Conservation (phyloP, 2,797 vertebrate genomes). For the Florisuga fusca region DNA sequence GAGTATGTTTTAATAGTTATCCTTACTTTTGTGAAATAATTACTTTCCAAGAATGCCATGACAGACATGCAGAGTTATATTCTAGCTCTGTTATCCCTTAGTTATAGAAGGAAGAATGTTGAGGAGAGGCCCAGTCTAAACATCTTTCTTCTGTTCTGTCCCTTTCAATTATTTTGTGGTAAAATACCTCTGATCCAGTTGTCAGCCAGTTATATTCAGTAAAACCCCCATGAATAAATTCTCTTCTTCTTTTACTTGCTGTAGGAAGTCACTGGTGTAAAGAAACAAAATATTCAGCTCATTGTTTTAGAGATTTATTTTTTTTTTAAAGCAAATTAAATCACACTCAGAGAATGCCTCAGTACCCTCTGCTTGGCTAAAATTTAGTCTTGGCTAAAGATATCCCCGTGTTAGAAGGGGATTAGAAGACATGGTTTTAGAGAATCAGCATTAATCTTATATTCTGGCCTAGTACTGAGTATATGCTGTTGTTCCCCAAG, state of each 20-base stretch:
- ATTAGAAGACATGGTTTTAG: slow-evolving; percentile 51
- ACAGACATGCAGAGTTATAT: background rate
- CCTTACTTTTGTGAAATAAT: background rate
- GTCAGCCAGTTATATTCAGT: slow-evolving; percentile 34
- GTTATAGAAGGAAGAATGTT: background rate
- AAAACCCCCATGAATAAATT: slow-evolving; percentile 33
- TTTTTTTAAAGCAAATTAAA: slow-evolving; percentile 36
- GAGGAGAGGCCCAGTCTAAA: background rate
- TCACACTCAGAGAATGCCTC: background rate
- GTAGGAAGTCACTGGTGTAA: slow-evolving; percentile 1
- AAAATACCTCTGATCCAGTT: slow-evolving; percentile 24
- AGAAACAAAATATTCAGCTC: slow-evolving; percentile 28
- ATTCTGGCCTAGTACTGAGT: background rate
- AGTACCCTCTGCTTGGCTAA: background rate
- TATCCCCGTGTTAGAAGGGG: slow-evolving; percentile 19
- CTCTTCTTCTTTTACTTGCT: background rate
- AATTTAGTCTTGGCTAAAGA: slow-evolving; percentile 10
- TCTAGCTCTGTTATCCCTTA: background rate
- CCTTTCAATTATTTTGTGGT: slow-evolving; percentile 27
- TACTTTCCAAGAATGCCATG: background rate
- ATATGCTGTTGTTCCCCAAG: background rate
- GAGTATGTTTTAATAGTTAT: background rate
- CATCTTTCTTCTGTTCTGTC: background rate
- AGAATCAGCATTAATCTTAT: slow-evolving; percentile 48
- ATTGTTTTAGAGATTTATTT: slow-evolving; percentile 11